These are phyloP conservation scores for Bellardia pandia DNA, from an alignment of 2,888 invertebrate genomes.

Conservation along the genomic window DNA sequence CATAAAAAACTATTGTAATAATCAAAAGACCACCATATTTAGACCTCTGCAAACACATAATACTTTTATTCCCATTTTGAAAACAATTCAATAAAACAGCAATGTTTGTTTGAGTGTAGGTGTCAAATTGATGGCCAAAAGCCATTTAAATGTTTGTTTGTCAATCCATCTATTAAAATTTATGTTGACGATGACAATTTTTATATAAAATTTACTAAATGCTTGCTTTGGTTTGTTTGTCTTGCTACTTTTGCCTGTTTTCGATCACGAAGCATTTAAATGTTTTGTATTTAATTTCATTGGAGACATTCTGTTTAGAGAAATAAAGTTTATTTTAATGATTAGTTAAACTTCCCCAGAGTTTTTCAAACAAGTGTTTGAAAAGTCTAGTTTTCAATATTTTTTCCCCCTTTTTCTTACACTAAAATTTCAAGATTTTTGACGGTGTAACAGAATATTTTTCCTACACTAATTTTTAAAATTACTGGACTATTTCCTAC, in stretches of 20 bases:
- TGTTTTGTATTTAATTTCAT: not conserved
- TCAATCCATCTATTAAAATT: constrained; percentile 46
- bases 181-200: constrained; percentile 56
- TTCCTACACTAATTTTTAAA: too few species aligned
- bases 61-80: constrained; percentile 1
- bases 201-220: constrained; percentile 21
- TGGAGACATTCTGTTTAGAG: too few species aligned
- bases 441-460: too few species aligned
- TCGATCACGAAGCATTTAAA: not conserved
- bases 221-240: not conserved
- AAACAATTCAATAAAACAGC: not conserved
- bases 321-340: too few species aligned
- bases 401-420: too few species aligned
- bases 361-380: too few species aligned
- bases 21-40: constrained; percentile 21
- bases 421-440: too few species aligned
- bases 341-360: too few species aligned
- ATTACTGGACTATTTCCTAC: too few species aligned
- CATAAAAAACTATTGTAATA: constrained; percentile 14
- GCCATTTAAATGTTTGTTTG: constrained; percentile 41
- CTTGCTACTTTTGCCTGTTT: too few species aligned
- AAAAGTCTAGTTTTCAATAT: too few species aligned
- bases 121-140: constrained; percentile 64
- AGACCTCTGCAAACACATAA: not conserved
- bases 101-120: constrained; percentile 37